phyloP scores from a whole-genome alignment of 2,797 vertebrate species.

The Cossypha polioptera region DNA sequence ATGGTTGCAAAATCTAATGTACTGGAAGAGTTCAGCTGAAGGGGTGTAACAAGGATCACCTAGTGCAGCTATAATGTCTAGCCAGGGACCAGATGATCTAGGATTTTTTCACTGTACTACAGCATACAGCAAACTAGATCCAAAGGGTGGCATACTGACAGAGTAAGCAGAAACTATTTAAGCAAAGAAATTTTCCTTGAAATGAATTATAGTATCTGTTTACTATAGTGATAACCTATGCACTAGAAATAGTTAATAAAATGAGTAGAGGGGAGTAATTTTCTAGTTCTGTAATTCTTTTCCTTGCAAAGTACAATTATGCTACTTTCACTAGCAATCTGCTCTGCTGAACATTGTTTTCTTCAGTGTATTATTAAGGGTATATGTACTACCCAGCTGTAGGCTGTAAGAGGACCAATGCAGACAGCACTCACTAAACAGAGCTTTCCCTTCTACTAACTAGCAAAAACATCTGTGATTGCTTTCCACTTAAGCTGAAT shows the following conservation, averaged over 20 bases:
- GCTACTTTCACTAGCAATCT: not conserved
- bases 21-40: not conserved
- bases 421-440: not conserved
- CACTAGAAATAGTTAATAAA: not conserved
- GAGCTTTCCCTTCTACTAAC: not conserved
- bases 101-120: not conserved
- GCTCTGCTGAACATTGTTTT: not conserved
- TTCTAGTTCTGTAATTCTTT: not conserved
- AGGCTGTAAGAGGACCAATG: not conserved
- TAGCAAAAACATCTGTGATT: not conserved
- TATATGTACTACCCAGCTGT: not conserved
- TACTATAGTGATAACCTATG: not conserved
- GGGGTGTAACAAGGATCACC: not conserved
- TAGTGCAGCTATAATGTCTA: fast-evolving
- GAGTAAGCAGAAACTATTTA: not conserved
- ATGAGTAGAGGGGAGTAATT: not conserved
- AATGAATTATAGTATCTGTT: not conserved
- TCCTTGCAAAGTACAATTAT: not conserved
- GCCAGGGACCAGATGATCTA: not conserved
- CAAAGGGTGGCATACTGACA: not conserved
- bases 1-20: not conserved
- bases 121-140: not conserved
- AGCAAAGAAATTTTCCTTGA: not conserved
- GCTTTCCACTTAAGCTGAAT: not conserved
- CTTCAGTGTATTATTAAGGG: not conserved